phyloP scores from a whole-genome alignment of 2,888 invertebrate genomes.

The Cataglyphis livida region DNA sequence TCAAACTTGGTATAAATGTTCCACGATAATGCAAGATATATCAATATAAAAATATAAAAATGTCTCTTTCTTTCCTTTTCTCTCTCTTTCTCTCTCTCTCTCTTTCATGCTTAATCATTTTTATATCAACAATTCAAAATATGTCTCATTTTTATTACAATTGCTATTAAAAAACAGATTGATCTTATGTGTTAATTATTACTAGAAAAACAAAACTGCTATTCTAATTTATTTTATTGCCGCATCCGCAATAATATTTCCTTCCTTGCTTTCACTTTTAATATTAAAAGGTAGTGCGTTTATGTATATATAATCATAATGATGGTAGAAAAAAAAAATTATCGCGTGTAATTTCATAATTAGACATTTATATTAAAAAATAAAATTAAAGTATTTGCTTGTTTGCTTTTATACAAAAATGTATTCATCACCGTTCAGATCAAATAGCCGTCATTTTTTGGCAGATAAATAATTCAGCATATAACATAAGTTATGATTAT shows the following conservation, averaged over 20 bases:
- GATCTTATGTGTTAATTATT: neutral
- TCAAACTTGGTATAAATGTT: neutral
- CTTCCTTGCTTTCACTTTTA: neutral
- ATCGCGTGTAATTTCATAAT: neutral
- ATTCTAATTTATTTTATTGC: neutral
- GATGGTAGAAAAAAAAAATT: neutral
- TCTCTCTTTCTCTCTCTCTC: too few relatives aligned
- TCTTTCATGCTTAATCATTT: neutral
- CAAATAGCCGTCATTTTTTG: neutral
- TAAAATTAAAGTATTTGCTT: neutral
- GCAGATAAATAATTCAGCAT: conserved; percentile 8
- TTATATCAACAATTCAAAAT: neutral
- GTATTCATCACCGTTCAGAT: neutral
- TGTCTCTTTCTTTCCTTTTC: too few relatives aligned
- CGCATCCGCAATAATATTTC: neutral
- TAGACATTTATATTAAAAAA: neutral
- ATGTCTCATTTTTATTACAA: neutral
- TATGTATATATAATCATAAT: neutral
- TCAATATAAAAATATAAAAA: neutral
- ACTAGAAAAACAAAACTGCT: neutral
- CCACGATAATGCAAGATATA: neutral
- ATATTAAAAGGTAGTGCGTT: neutral
- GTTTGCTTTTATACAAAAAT: neutral
- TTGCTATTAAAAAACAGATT: neutral
- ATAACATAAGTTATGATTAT: neutral